Base-by-base conservation (phyloP, 2,113 vertebrate genomes). In the Leptocoma aspasia region DNA sequence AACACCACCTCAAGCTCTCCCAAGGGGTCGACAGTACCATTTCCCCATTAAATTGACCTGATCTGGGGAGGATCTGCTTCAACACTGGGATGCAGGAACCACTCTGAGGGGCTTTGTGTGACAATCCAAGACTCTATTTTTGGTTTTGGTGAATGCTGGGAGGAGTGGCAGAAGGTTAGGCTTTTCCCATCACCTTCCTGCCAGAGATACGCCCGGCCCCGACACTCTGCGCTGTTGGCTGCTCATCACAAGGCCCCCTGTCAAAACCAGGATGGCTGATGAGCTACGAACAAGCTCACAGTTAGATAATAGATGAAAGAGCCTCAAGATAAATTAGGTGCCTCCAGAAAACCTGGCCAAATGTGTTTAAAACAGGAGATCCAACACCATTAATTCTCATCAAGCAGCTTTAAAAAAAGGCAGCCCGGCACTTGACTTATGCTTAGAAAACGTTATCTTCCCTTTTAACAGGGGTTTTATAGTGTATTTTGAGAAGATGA, bases 281-380 rank as follows among this genome's bases (percentile, higher is more conserved):
- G 97, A 98, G 95, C 97, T 97, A 96, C 78, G 96, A 98, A 97
- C 97, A 97, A 52, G 92, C 96, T 96, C 96, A 93, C 96, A 96
- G 97, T 95, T 80, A 97, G 97, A 98, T 98, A 98, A 97, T 97
- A 97, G 97, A 98, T 98, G 97, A 98, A 98, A 98, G 97, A 95
- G 89, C 75, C 92, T 95, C 89, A 97, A 98, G 98, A 98, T 96
- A 96, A 97, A 98, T 96, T 97, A 98, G 97, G 98, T 98, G 97
- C 97, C 94, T 98, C 94, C 60, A 96, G 98, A 97, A 98, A 98
- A 97, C 96, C 86, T 92, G 89, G 97, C 97, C 96, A 86, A 91
- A 89, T 97, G 97, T 98, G 97, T 98, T 98, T 98, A 97, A 97
- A 97, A 97, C 96, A 97, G 90, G 97, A 96, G 96, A 97, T 97